A percentile compares a stretch with the other conserved stretches of the same genome.
These are phyloP conservation scores for Atlantisia rogersi DNA, from an alignment of 2,113 vertebrate genomes.

Conservation along the genomic window DNA sequence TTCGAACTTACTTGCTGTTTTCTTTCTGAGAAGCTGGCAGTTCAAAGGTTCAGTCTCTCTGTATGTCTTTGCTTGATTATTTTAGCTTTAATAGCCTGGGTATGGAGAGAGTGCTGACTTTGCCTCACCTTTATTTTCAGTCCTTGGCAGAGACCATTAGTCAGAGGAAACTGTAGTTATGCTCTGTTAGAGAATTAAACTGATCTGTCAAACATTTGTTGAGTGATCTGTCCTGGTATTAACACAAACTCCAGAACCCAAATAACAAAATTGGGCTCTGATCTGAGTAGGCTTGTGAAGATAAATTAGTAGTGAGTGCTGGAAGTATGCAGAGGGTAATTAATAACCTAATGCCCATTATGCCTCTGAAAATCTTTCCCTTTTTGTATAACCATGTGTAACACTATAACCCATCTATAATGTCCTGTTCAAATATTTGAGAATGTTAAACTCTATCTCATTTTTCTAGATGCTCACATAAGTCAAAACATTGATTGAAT, in stretches of 20 bases:
- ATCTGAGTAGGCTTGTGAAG: not conserved
- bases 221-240: not conserved
- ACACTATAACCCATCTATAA: not conserved
- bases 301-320: not conserved
- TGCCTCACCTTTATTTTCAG: not conserved
- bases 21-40: not conserved
- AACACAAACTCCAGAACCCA: not conserved
- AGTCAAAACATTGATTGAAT: not conserved
- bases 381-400: not conserved
- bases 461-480: not conserved
- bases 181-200: not conserved
- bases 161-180: not conserved
- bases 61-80: not conserved
- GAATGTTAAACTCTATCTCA: not conserved
- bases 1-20: not conserved
- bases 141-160: not conserved
- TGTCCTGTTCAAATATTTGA: not conserved
- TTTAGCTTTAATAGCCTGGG: not conserved
- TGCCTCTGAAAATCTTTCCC: not conserved
- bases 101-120: not conserved
- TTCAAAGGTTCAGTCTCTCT: not conserved
- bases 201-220: not conserved
- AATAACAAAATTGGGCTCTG: not conserved
- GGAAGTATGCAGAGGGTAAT: not conserved
- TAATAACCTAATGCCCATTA: not conserved